A percentile compares a stretch with the other conserved stretches of the same genome.
These are phyloP conservation scores for Semotilus atromaculatus DNA, from an alignment of 2,797 vertebrate species.

Conservation along the genomic window DNA sequence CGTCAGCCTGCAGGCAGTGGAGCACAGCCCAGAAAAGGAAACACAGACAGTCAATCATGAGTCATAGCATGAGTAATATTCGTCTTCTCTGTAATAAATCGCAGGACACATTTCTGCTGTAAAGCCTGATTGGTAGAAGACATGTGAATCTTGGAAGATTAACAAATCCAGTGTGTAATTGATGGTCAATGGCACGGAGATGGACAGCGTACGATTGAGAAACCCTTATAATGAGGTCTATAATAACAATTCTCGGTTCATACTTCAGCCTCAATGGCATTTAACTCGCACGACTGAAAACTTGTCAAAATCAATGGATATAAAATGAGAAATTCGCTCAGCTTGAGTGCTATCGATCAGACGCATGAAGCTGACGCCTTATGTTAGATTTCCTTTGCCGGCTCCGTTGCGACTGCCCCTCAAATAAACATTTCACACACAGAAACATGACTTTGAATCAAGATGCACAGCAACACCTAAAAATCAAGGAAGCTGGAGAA, in stretches of 20 bases:
- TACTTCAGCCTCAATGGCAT: constrained; percentile 43
- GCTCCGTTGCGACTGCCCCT: constrained; percentile 70
- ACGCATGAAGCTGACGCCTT: constrained; percentile 41
- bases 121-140: constrained; percentile 22
- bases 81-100: constrained; percentile 18
- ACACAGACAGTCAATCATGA: constrained; percentile 48
- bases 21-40: constrained; percentile 67
- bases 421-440: constrained; percentile 65
- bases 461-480: constrained; percentile 66
- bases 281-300: constrained; percentile 43
- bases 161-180: constrained; percentile 33
- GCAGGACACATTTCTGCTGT: constrained; percentile 13
- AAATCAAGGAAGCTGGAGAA: constrained; percentile 73
- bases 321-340: constrained; percentile 50
- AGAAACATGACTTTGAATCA: constrained; percentile 65
- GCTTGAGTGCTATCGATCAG: constrained; percentile 51
- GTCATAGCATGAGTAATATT: constrained; percentile 48
- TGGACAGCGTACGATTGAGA: constrained; percentile 24
- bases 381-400: constrained; percentile 55
- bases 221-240: constrained; percentile 39
- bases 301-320: constrained; percentile 54
- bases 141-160: constrained; percentile 35
- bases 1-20: constrained; percentile 68
- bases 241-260: constrained; percentile 46
- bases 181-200: constrained; percentile 37